phyloP scores from a whole-genome alignment of 2,888 invertebrate species.

The Cheilosia vulpina region DNA sequence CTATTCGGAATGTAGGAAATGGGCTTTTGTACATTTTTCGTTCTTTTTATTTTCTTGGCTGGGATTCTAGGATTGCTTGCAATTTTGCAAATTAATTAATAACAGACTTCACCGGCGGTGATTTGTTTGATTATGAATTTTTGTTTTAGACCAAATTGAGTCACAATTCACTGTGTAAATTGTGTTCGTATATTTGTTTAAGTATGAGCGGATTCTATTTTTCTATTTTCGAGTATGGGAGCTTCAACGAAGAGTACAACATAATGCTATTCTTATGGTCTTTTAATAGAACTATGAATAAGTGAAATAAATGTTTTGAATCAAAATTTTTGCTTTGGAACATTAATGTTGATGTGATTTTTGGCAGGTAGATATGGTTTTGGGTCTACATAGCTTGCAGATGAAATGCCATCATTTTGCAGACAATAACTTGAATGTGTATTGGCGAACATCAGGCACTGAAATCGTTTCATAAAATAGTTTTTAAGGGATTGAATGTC shows the following conservation, averaged over 20 bases:
- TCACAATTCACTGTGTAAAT: slow-evolving; percentile 18
- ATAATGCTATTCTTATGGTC: slow-evolving; percentile 57
- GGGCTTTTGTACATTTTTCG: slow-evolving; percentile 9
- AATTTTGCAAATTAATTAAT: slow-evolving; percentile 51
- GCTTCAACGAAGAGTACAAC: slow-evolving; percentile 45
- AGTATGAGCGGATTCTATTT: slow-evolving; percentile 39
- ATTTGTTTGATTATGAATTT: slow-evolving; percentile 31
- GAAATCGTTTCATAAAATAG: no score
- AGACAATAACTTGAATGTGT: neutral
- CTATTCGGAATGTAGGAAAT: slow-evolving; percentile 52
- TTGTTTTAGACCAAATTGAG: slow-evolving; percentile 42
- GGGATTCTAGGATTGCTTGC: slow-evolving; percentile 14
- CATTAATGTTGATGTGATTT: slow-evolving; percentile 29
- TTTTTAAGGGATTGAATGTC: no score
- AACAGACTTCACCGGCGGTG: slow-evolving; percentile 22
- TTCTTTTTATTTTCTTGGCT: slow-evolving; percentile 19
- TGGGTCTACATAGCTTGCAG: neutral
- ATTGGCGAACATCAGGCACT: no score
- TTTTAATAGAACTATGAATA: slow-evolving; percentile 67
- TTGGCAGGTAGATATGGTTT: neutral
- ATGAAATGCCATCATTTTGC: neutral
- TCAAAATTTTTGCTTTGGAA: slow-evolving; percentile 51
- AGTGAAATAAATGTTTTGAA: slow-evolving; percentile 57
- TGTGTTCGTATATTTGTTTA: neutral
- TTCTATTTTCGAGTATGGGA: slow-evolving; percentile 42